These are phyloP conservation scores for Globodera rostochiensis DNA, from an alignment of 1,140 invertebrate species.

Conservation along the genomic window DNA sequence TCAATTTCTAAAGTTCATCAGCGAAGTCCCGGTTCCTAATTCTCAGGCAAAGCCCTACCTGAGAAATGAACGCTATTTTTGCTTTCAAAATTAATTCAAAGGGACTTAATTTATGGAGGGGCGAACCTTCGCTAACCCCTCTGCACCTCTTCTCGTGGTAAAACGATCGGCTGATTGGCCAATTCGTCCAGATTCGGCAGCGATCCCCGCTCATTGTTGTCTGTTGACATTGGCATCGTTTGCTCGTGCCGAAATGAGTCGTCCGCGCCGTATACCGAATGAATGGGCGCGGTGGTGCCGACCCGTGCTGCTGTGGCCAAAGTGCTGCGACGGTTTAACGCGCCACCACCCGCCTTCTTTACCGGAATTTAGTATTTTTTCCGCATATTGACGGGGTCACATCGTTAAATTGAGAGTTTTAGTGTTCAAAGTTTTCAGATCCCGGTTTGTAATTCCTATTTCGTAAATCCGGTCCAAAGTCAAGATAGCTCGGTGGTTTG, in stretches of 20 bases:
- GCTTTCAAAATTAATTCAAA: too few species aligned
- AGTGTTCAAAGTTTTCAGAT: not conserved
- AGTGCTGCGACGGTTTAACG: constrained; percentile 60
- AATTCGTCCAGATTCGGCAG: constrained; percentile 83
- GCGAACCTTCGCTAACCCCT: not conserved
- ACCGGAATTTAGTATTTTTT: not conserved
- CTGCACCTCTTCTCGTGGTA: constrained; percentile 76
- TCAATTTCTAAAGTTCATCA: too few species aligned
- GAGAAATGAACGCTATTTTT: too few species aligned
- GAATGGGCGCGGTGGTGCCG: constrained; percentile 16
- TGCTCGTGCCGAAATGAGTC: constrained; percentile 11
- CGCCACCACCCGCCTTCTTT: not conserved
- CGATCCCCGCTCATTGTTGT: constrained; percentile 68
- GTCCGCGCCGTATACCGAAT: constrained; percentile 28
- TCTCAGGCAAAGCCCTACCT: too few species aligned
- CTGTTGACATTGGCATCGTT: constrained; percentile 4
- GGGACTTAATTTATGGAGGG: too few species aligned
- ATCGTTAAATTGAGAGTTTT: not conserved
- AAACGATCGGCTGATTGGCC: constrained; percentile 73
- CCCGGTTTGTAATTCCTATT: not conserved
- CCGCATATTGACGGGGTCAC: too few species aligned
- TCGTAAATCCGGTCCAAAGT: too few species aligned
- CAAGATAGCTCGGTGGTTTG: too few species aligned
- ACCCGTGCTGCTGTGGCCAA: constrained; percentile 45
- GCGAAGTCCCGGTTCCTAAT: too few species aligned